Percentiles rank a stretch among this genome's conserved stretches.
These are phyloP conservation scores for Nasonia vitripennis DNA, from an alignment of 1,140 invertebrate genomes.

Conservation along the genomic window DNA sequence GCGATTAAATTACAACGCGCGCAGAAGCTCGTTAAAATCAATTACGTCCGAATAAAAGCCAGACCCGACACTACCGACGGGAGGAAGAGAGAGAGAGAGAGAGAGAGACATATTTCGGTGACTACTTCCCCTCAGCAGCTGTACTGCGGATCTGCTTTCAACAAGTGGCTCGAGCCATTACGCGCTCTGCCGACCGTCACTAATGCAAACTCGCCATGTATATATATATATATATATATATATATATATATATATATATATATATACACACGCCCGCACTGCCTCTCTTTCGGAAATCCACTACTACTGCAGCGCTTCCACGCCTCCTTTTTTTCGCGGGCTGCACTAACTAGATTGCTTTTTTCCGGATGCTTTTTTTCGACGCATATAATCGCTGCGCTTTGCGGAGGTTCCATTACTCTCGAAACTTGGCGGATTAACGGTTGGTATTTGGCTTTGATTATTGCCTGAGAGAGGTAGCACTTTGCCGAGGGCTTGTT, in stretches of 20 bases:
- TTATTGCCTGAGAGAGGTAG: no score
- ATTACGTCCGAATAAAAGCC: no score
- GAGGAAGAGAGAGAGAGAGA: background rate
- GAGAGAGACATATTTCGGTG: background rate
- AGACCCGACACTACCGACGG: no score
- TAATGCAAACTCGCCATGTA: conserved; percentile 49
- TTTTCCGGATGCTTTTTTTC: background rate
- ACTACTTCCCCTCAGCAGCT: background rate
- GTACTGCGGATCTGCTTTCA: conserved; percentile 41
- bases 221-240: no score
- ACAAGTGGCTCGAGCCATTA: conserved; percentile 51
- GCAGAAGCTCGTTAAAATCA: no score
- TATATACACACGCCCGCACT: background rate
- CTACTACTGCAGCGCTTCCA: background rate
- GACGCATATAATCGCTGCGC: background rate
- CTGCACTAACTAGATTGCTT: conserved; percentile 31
- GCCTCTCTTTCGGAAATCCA: background rate
- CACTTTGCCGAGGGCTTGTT: no score
- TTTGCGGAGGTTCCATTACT: background rate
- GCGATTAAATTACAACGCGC: no score
- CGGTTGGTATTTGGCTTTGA: no score
- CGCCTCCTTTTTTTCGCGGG: background rate
- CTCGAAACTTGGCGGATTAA: background rate
- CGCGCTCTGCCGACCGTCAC: conserved; percentile 8
- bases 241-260: no score